phyloP scores from a whole-genome alignment of 2,797 vertebrate species.

The Alca torda region DNA sequence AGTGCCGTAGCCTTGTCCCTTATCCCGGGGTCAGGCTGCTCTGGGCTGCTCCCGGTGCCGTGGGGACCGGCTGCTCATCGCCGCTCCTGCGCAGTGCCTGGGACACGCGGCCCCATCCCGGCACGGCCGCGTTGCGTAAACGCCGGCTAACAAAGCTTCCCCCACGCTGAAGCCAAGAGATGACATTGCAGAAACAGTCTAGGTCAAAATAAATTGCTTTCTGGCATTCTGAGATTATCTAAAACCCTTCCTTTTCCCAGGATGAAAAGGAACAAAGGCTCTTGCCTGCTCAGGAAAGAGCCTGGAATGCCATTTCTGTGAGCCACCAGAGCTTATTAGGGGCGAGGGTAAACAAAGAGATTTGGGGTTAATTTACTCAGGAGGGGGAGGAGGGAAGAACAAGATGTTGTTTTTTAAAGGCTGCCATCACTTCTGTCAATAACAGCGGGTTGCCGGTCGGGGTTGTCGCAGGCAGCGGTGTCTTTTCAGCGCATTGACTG shows the following conservation, averaged over 20 bases:
- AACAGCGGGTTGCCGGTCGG: slow-evolving; percentile 1
- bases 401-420: neutral
- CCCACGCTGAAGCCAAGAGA: neutral
- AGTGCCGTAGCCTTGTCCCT: neutral
- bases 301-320: neutral
- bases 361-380: slow-evolving; percentile 44
- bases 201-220: slow-evolving; percentile 68
- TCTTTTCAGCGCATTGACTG: neutral
- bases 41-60: rapidly evolving
- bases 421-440: neutral
- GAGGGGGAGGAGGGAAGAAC: neutral
- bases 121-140: rapidly evolving
- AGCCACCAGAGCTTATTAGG: neutral
- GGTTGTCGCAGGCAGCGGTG: neutral
- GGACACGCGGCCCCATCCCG: neutral
- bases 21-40: rapidly evolving
- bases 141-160: neutral
- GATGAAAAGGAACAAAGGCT: slow-evolving; percentile 33
- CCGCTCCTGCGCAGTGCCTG: rapidly evolving
- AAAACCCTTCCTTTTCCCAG: slow-evolving; percentile 39
- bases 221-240: slow-evolving; percentile 47
- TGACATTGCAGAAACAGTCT: slow-evolving; percentile 50
- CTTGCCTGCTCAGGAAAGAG: neutral
- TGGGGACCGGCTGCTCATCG: neutral
- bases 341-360: slow-evolving; percentile 29